These are phyloP conservation scores for Psettodes erumei DNA, from an alignment of 2,113 vertebrate genomes.

Conservation along the genomic window DNA sequence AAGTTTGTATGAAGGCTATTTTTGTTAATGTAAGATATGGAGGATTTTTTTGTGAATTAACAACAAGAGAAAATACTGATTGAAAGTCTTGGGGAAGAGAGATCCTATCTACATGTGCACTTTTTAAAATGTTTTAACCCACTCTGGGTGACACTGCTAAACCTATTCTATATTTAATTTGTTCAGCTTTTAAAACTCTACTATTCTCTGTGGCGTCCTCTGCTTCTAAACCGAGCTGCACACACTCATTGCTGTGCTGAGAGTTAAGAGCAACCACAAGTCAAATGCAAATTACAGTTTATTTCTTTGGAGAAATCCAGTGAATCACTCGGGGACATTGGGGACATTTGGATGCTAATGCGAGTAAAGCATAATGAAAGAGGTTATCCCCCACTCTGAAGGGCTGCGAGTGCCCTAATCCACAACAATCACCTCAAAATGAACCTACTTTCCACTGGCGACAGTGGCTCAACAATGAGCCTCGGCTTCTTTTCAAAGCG, in stretches of 20 bases:
- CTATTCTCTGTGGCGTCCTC: not conserved
- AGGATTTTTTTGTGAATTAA: too few relatives aligned
- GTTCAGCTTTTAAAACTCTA: not conserved
- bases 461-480: constrained; percentile 55
- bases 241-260: not conserved
- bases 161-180: not conserved
- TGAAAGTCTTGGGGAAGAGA: too few relatives aligned
- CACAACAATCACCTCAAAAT: constrained; percentile 73
- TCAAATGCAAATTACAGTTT: constrained; percentile 55
- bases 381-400: constrained; percentile 46
- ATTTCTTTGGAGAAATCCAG: constrained; percentile 45
- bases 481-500: constrained; percentile 68
- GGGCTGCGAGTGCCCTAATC: constrained; percentile 65
- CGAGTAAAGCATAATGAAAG: constrained; percentile 51
- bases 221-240: not conserved
- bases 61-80: not conserved
- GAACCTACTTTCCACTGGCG: constrained; percentile 73
- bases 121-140: too few relatives aligned
- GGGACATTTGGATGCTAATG: constrained; percentile 75
- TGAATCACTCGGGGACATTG: constrained; percentile 40
- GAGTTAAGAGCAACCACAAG: constrained; percentile 19
- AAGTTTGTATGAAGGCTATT: not conserved
- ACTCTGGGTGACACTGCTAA: not conserved
- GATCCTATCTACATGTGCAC: not conserved
- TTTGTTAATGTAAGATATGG: constrained; percentile 5